Conservation (phyloP, 1,140 invertebrate species). For the Neodiprion fabricii region DNA sequence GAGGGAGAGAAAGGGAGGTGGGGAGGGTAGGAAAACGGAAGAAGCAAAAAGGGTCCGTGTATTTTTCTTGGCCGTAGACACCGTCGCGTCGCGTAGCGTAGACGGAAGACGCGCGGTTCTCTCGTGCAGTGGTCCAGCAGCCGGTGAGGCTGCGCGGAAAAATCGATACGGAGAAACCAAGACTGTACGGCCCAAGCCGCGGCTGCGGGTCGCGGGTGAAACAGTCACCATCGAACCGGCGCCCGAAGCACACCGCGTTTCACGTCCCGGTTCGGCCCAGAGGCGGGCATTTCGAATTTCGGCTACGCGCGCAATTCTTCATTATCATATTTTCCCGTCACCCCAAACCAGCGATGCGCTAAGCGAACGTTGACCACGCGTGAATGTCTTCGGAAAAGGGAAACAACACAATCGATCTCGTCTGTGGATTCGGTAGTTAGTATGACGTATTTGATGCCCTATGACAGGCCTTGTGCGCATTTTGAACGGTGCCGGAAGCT, state of each 20-base stretch:
- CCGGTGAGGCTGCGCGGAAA: constrained; percentile 54
- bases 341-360: constrained; percentile 28
- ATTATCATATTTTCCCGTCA: constrained; percentile 32
- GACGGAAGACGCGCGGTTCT: background rate
- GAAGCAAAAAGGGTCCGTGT: constrained; percentile 16
- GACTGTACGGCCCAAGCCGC: constrained; percentile 7
- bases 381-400: background rate
- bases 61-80: constrained; percentile 33
- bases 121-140: constrained; percentile 4
- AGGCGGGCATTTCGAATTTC: background rate
- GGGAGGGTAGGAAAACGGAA: constrained; percentile 15
- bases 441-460: no score
- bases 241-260: constrained; percentile 41
- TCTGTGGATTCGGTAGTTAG: background rate
- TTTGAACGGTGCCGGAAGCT: no score
- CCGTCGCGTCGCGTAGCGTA: constrained; percentile 19
- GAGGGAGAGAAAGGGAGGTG: constrained; percentile 10
- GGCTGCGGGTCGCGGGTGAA: constrained; percentile 25
- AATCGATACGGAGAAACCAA: constrained; percentile 46
- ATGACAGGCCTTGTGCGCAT: no score
- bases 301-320: background rate
- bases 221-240: constrained; percentile 54
- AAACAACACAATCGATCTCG: background rate
- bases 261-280: background rate
- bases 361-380: background rate